Evolutionary conservation across 2,113 vertebrate species (phyloP).

Genomic region (Plecotus auritus): DNA sequence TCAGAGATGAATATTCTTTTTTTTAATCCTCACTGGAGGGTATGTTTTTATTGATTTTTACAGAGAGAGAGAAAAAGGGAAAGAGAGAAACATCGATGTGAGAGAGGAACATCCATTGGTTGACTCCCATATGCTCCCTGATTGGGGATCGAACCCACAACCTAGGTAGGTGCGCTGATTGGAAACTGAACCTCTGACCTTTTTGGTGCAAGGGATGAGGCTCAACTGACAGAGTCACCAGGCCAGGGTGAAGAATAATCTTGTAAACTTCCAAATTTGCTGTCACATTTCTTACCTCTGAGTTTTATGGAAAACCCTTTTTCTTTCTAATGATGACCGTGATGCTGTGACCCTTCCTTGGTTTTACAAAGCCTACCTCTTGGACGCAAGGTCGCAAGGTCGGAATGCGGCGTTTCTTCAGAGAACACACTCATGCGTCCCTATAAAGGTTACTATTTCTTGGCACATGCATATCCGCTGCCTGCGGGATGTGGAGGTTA

Average conservation of each 20-base stretch:
- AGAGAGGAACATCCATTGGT: not conserved
- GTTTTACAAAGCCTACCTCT: not conserved
- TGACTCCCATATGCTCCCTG: not conserved
- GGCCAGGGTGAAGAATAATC: not conserved
- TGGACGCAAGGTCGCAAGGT: not conserved
- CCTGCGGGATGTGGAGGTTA: not conserved
- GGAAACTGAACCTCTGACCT: not conserved
- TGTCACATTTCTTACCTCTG: not conserved
- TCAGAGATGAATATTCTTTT: not conserved
- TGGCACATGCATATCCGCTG: fast-evolving
- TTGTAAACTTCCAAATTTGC: not conserved
- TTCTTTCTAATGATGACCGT: not conserved
- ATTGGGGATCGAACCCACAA: not conserved
- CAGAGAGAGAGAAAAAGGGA: no score
- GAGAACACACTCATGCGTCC: not conserved
- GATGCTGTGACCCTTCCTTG: not conserved
- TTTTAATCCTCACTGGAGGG: no score
- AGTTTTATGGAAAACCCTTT: not conserved
- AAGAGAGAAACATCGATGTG: no score
- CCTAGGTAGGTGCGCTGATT: not conserved
- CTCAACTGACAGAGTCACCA: not conserved
- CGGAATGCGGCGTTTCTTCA: not conserved
- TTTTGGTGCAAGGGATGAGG: no score
- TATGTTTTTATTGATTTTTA: no score
- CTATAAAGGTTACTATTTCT: not conserved